Evolutionary conservation across 2,113 vertebrate genomes (phyloP).

Genomic region (Dolichotis patagonum): DNA sequence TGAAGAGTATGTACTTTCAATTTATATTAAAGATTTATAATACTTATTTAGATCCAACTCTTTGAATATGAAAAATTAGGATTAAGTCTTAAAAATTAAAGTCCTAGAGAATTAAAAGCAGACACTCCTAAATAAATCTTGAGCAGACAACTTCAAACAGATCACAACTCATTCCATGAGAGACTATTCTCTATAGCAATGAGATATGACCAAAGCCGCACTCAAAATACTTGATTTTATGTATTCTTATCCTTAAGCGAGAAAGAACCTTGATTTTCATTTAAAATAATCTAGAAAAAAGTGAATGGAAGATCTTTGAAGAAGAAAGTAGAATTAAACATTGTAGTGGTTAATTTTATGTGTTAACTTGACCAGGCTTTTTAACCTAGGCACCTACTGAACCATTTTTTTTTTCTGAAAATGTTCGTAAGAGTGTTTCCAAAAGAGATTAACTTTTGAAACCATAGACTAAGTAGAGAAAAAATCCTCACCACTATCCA

Average conservation of each 20-base stretch:
- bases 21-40: not conserved
- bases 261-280: not conserved
- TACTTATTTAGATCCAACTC: not conserved
- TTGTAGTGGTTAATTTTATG: not conserved
- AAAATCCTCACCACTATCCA: not conserved
- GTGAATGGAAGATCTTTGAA: not conserved
- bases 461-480: not conserved
- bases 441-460: not conserved
- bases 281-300: not conserved
- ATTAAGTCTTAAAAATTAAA: constrained; percentile 8
- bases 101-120: not conserved
- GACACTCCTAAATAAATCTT: not conserved
- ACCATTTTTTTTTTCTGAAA: not conserved
- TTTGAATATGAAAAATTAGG: not conserved
- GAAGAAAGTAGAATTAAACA: not conserved
- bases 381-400: not conserved
- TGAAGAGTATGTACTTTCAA: not conserved
- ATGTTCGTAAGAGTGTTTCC: not conserved
- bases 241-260: not conserved
- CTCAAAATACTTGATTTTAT: constrained; percentile 9
- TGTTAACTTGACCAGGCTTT: not conserved
- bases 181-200: not conserved
- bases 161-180: not conserved
- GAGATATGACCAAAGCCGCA: not conserved
- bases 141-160: not conserved